Percentiles rank a stretch among this genome's conserved stretches.
Conservation (phyloP, 2,113 vertebrate genomes). For the Corvus cornix region DNA sequence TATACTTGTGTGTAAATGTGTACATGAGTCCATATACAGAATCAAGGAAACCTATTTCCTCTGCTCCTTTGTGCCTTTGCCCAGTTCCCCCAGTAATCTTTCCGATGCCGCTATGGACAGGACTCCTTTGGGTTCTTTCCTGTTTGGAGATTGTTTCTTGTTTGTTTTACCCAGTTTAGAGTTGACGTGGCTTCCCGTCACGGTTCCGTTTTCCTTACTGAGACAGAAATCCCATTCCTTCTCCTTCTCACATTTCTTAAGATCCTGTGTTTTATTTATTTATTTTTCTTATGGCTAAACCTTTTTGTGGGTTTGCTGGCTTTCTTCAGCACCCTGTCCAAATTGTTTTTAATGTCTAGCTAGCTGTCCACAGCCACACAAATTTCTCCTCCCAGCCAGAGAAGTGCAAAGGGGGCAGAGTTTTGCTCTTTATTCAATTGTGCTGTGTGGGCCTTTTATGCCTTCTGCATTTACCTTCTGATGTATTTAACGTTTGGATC, state of each 20-base stretch:
- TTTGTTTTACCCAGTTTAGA: background rate
- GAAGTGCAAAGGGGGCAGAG: rapidly evolving
- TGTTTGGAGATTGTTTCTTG: background rate
- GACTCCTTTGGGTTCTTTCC: background rate
- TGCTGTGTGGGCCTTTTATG: background rate
- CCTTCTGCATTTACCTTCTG: background rate
- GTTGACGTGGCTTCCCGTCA: background rate
- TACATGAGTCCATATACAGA: background rate
- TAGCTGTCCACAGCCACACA: background rate
- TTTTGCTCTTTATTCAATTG: background rate
- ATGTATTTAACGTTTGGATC: background rate
- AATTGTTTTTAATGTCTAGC: background rate
- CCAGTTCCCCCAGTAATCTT: background rate
- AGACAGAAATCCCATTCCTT: background rate
- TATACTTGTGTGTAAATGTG: background rate
- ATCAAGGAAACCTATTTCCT: background rate
- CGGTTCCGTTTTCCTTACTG: background rate
- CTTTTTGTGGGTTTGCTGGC: background rate
- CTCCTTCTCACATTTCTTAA: background rate
- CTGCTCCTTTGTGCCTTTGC: background rate
- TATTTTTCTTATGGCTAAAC: background rate
- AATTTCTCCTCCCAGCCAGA: background rate
- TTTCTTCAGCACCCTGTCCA: background rate
- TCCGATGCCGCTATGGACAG: background rate
- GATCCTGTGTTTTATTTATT: background rate